Evolutionary conservation across 2,797 vertebrate species (phyloP).

Genomic region (Enteromius paludinosus): DNA sequence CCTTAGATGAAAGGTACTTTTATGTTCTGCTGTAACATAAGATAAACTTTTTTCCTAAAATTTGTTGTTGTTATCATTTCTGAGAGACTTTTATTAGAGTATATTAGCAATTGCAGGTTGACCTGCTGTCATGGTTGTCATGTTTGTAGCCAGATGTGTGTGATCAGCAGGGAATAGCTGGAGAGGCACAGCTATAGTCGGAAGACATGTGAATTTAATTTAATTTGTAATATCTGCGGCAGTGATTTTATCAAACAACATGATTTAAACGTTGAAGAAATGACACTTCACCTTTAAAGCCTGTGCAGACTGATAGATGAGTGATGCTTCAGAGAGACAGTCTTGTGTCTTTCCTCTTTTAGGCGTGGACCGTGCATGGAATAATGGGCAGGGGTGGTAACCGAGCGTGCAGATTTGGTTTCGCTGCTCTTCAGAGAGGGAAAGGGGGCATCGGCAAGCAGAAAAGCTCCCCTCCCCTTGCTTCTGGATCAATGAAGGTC

Average conservation of each 20-base stretch:
- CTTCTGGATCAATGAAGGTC: slow-evolving; percentile 64
- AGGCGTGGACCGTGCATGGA: slow-evolving; percentile 50
- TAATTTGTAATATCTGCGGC: neutral
- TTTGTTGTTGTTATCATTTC: slow-evolving; percentile 3
- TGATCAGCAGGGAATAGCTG: neutral
- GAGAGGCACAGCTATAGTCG: neutral
- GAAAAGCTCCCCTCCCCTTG: slow-evolving; percentile 55
- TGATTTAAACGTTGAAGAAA: neutral
- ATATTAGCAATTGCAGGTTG: neutral
- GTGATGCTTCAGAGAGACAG: neutral
- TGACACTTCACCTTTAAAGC: neutral
- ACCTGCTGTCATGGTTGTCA: neutral
- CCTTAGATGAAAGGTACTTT: neutral
- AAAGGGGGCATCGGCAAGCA: slow-evolving; percentile 53
- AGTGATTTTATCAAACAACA: neutral
- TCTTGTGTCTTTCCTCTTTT: slow-evolving; percentile 10
- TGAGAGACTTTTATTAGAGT: neutral
- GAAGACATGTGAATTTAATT: neutral
- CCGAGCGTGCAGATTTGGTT: slow-evolving; percentile 57
- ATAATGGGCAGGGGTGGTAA: slow-evolving; percentile 57
- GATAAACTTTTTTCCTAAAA: neutral
- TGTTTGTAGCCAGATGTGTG: neutral
- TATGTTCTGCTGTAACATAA: slow-evolving; percentile 3
- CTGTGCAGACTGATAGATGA: neutral
- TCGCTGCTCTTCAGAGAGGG: slow-evolving; percentile 38